Conservation (phyloP, 2,888 invertebrate species). For the Monoplex corrugatus region DNA sequence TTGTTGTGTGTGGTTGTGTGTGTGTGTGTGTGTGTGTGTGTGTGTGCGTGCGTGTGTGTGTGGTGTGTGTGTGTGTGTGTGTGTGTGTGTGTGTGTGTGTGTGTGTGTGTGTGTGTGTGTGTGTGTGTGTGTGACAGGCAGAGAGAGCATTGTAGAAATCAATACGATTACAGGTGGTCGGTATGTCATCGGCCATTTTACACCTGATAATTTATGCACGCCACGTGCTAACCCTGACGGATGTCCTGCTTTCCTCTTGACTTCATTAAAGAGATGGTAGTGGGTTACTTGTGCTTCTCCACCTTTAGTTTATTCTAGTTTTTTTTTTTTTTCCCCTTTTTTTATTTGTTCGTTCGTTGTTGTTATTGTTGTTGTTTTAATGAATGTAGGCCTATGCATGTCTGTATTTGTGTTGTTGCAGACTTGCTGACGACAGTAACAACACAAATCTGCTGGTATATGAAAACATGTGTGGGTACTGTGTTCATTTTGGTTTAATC, state of each 20-base stretch:
- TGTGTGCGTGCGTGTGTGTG: neutral
- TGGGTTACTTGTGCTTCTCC: too few species aligned
- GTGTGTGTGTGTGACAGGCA: slow-evolving; percentile 8
- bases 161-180: too few species aligned
- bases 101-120: neutral
- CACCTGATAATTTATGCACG: too few species aligned
- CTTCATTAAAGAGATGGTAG: too few species aligned
- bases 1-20: neutral
- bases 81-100: neutral
- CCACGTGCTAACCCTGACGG: too few species aligned
- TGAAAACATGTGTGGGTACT: neutral
- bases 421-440: too few species aligned
- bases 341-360: neutral
- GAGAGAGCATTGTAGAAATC: too few species aligned
- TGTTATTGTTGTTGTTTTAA: neutral
- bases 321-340: neutral
- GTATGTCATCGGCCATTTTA: too few species aligned
- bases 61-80: neutral
- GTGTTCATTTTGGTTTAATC: too few species aligned
- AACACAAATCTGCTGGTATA: neutral
- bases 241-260: too few species aligned
- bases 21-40: slow-evolving; percentile 1
- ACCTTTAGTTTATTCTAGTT: too few species aligned
- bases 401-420: neutral
- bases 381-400: neutral